Conservation (phyloP, 1,140 invertebrate genomes). For the Spodoptera litura region DNA sequence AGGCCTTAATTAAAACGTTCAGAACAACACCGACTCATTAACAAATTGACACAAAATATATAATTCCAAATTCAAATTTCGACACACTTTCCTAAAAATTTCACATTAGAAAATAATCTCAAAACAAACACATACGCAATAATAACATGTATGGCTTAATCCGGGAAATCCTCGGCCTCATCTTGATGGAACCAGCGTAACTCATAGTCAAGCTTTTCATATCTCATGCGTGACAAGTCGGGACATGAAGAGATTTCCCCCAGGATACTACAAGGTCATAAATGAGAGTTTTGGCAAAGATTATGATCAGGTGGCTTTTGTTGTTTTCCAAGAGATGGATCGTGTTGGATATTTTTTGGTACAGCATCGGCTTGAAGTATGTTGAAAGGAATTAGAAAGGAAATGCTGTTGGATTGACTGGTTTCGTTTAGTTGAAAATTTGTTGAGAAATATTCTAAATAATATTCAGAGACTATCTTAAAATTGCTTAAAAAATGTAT, state of each 20-base stretch:
- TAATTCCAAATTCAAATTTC: no score
- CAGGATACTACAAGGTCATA: conserved; percentile 48
- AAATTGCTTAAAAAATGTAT: no score
- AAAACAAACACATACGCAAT: conserved; percentile 46
- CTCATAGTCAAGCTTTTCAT: conserved; percentile 48
- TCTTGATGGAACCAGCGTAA: conserved; percentile 49
- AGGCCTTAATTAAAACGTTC: no score
- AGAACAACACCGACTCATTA: no score
- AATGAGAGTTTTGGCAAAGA: conserved; percentile 27
- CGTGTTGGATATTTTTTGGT: not conserved
- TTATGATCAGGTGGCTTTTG: conserved; percentile 36
- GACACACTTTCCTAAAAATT: not conserved
- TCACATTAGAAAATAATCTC: conserved; percentile 8
- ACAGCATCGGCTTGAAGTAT: not conserved
- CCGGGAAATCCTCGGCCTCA: conserved; percentile 48
- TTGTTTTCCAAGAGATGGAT: not conserved
- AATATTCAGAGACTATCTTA: no score
- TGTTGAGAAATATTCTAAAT: no score
- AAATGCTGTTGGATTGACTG: not conserved
- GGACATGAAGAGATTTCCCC: conserved; percentile 52
- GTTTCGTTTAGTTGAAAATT: no score
- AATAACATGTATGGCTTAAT: conserved; percentile 44
- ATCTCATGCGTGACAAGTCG: conserved; percentile 47
- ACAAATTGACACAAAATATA: no score
- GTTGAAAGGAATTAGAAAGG: not conserved